Conservation (phyloP, 2,113 vertebrate species). For the Piprites chloris region DNA sequence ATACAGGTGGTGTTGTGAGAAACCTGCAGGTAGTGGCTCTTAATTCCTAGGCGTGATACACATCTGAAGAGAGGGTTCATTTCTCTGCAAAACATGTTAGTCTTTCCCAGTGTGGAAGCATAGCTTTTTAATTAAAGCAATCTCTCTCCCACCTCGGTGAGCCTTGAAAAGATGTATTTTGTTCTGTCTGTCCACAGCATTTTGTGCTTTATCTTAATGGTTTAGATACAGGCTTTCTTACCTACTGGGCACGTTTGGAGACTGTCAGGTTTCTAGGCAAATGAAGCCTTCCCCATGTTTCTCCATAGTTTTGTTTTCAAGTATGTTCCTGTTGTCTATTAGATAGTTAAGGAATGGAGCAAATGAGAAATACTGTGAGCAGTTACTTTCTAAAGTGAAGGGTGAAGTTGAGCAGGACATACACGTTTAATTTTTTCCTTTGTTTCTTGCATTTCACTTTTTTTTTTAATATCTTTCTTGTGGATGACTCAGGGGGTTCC, state of each 20-base stretch:
- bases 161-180: background rate
- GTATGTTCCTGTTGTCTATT: background rate
- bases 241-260: background rate
- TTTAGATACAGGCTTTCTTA: background rate
- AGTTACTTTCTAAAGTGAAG: background rate
- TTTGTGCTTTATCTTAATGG: background rate
- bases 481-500: background rate
- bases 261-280: background rate
- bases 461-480: background rate
- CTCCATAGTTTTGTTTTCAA: background rate
- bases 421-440: background rate
- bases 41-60: background rate
- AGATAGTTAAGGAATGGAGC: background rate
- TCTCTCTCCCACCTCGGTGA: background rate
- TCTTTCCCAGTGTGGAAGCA: background rate
- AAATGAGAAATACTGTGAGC: background rate
- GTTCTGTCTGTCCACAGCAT: background rate
- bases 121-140: background rate
- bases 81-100: background rate
- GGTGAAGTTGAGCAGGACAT: background rate
- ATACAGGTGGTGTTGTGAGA: background rate
- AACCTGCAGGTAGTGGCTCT: background rate
- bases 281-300: background rate
- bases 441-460: background rate
- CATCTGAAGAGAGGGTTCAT: background rate